These are phyloP conservation scores for Chelonoidis abingdonii DNA, from an alignment of 2,113 vertebrate species.

Conservation along the genomic window DNA sequence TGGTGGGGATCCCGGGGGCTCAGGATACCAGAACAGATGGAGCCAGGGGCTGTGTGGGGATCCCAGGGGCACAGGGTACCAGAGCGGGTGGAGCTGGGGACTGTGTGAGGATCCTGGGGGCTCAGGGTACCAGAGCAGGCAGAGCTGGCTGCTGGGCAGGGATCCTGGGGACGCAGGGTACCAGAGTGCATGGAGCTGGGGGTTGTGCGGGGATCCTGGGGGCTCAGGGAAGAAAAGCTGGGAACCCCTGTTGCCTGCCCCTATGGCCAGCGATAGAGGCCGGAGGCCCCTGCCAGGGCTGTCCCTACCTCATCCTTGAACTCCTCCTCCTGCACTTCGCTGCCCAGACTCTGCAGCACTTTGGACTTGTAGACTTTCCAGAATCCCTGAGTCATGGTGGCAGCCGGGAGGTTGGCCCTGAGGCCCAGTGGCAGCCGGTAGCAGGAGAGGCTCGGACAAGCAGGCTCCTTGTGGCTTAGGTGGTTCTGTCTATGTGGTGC, in stretches of 20 bases:
- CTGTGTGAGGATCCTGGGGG: background rate
- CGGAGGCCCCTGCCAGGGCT: background rate
- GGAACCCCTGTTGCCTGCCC: background rate
- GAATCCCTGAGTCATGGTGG: constrained; percentile 81
- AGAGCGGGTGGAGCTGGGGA: too few relatives aligned
- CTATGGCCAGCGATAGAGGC: background rate
- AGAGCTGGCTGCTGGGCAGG: background rate
- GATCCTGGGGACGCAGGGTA: background rate
- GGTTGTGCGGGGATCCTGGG: background rate
- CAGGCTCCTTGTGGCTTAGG: background rate
- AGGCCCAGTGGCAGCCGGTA: background rate
- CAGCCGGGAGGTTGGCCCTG: background rate
- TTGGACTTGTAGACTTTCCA: constrained; percentile 85
- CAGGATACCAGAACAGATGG: too few relatives aligned
- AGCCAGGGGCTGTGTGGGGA: background rate
- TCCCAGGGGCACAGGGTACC: background rate
- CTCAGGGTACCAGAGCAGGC: too few relatives aligned
- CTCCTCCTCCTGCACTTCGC: constrained; percentile 54
- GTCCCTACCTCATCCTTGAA: constrained; percentile 78
- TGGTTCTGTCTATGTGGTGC: too few relatives aligned
- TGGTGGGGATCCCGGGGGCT: background rate
- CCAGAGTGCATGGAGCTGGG: too few relatives aligned
- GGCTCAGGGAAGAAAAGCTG: background rate
- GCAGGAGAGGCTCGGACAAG: background rate
- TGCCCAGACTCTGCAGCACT: constrained; percentile 79